Evolutionary conservation across 2,797 vertebrate genomes (phyloP).

Genomic region (Enteromius treurensis): DNA sequence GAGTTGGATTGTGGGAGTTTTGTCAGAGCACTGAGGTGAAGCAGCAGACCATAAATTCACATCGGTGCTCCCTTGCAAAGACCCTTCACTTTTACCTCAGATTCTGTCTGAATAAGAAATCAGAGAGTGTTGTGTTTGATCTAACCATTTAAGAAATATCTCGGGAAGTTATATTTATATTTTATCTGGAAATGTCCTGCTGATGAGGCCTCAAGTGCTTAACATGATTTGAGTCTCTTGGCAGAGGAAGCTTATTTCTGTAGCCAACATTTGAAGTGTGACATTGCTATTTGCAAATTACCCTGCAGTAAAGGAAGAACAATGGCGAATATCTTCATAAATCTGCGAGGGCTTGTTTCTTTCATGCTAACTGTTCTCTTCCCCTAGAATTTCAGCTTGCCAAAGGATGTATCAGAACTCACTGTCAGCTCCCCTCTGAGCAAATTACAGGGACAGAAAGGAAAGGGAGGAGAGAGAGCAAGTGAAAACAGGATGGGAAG

Average conservation of each 20-base stretch:
- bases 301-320: slow-evolving; percentile 46
- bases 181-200: slow-evolving; percentile 11
- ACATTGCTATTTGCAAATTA: slow-evolving; percentile 46
- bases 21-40: slow-evolving; percentile 6
- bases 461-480: slow-evolving; percentile 43
- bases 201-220: slow-evolving; percentile 8
- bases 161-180: background rate
- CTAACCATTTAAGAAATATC: background rate
- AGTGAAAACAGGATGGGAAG: slow-evolving; percentile 7
- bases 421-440: slow-evolving; percentile 44
- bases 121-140: background rate
- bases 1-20: background rate
- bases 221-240: slow-evolving; percentile 28
- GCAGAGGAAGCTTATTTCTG: slow-evolving; percentile 12
- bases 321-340: slow-evolving; percentile 39
- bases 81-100: slow-evolving; percentile 4
- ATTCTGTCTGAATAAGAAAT: background rate
- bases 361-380: slow-evolving; percentile 36
- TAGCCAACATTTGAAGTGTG: slow-evolving; percentile 25
- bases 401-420: slow-evolving; percentile 40
- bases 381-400: slow-evolving; percentile 38
- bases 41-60: background rate
- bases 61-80: background rate
- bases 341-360: slow-evolving; percentile 18
- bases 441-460: slow-evolving; percentile 40